Base-by-base conservation (phyloP, 2,113 vertebrate species). In the Ammodramus savannarum region DNA sequence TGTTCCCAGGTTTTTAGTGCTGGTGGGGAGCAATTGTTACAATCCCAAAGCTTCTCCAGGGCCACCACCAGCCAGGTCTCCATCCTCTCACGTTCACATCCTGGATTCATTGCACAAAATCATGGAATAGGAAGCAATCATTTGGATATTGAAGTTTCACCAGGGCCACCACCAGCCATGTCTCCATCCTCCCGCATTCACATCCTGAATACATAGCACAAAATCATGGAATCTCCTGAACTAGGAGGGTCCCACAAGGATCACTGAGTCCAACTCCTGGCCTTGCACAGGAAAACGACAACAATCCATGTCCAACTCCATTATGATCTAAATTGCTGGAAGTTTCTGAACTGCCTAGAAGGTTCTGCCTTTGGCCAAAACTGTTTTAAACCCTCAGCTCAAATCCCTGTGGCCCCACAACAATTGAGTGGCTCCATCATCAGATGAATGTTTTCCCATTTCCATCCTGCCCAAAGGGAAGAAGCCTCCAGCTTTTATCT, bases 191-290 rank as follows among this genome's bases (percentile, higher is more conserved):
- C 14, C 2, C 19, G 11, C 0, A 1, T 55, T 19, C 63, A 23
- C 11, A 54, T 41, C 41, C 67, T 57, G 21, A 83, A 39, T 57
- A 48, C 0, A 0, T 3, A 22, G 10, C n/a, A 29, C 9, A 39
- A 43, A 59, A 46, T 21, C 38, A 25, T 0, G 3, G 61, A 74
- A 39, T 12, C n/a, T 59, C 46, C 46, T 39, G 29, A 59, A 26
- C 3, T 25, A 59, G 72, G 15, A 58, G 13, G 1, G 3, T 38
- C 7, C 44, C 68, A 25, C 23, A 59, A 7, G n/a, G 29, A 61
- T 46, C 29, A 25, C 0, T 6, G 22, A 52, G 19, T 39, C 16
- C 39, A 46, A 1, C 25, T 41, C 69, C 23, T 59, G 68, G 18
- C 27, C 38, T 29, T 9, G 25, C 20, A 26, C 44, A 54, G 38